A percentile compares a stretch with the other conserved stretches of the same genome.
phyloP scores from a whole-genome alignment of 2,888 invertebrate species.

The Oligia latruncula region DNA sequence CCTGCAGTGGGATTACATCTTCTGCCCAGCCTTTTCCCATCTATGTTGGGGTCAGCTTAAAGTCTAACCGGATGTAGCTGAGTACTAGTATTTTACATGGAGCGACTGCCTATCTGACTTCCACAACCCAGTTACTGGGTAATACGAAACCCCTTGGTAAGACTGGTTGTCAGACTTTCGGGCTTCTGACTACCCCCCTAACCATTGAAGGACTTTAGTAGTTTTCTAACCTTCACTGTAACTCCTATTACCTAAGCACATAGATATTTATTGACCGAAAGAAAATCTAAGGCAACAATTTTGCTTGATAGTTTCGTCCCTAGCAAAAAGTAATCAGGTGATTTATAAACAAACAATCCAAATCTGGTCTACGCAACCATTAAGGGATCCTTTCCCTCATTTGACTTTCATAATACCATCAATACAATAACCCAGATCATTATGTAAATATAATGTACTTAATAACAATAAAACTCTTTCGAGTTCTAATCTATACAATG shows the following conservation, averaged over 20 bases:
- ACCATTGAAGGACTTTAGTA: background rate
- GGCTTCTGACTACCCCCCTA: background rate
- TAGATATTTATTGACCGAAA: background rate
- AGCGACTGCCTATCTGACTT: too few relatives aligned
- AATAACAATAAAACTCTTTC: slow-evolving; percentile 29
- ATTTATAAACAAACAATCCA: slow-evolving; percentile 49
- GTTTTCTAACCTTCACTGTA: background rate
- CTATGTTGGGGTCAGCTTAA: too few relatives aligned
- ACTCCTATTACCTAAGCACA: background rate
- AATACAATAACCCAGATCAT: slow-evolving; percentile 39
- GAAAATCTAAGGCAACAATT: background rate
- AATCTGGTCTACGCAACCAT: slow-evolving; percentile 40
- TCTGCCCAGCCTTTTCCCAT: too few relatives aligned
- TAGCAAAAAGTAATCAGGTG: slow-evolving; percentile 44
- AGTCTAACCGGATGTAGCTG: too few relatives aligned
- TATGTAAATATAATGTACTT: slow-evolving; percentile 46
- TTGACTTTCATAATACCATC: slow-evolving; percentile 52
- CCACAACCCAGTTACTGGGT: too few relatives aligned
- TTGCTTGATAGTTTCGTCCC: slow-evolving; percentile 4
- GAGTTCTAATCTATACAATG: slow-evolving; percentile 31
- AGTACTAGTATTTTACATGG: too few relatives aligned
- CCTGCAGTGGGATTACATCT: too few relatives aligned
- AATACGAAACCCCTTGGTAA: too few relatives aligned
- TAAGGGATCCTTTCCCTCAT: slow-evolving; percentile 53
- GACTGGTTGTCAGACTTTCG: too few relatives aligned